Evolutionary conservation across 2,797 vertebrate genomes (phyloP).

Genomic region (Squalus acanthias): DNA sequence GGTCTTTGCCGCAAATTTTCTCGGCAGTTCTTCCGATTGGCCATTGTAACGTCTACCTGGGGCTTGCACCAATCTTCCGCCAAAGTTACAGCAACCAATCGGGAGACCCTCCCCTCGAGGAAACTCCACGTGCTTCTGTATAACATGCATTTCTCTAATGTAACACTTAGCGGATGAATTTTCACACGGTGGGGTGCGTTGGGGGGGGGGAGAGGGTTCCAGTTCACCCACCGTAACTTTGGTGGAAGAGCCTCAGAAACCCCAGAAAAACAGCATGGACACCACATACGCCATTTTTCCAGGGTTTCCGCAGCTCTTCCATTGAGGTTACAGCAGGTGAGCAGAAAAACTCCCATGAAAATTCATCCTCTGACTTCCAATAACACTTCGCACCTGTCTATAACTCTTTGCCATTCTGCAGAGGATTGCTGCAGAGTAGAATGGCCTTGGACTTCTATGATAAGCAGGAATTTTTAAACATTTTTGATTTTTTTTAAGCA

Average conservation of each 20-base stretch:
- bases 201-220: too few species aligned
- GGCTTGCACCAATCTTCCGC: not conserved
- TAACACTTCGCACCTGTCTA: not conserved
- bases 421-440: not conserved
- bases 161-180: not conserved
- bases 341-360: not conserved
- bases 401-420: too few species aligned
- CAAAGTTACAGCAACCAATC: not conserved
- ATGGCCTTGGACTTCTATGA: not conserved
- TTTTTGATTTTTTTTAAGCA: not conserved
- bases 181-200: not conserved
- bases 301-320: not conserved
- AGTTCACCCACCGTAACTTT: not conserved
- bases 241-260: not conserved
- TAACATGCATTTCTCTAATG: not conserved
- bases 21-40: not conserved
- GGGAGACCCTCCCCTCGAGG: not conserved
- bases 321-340: not conserved
- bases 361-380: not conserved
- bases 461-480: not conserved
- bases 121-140: not conserved
- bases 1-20: too few species aligned
- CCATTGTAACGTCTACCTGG: not conserved
- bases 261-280: not conserved
- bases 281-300: not conserved